phyloP scores from a whole-genome alignment of 2,888 invertebrate species.

The Abrostola tripartita region DNA sequence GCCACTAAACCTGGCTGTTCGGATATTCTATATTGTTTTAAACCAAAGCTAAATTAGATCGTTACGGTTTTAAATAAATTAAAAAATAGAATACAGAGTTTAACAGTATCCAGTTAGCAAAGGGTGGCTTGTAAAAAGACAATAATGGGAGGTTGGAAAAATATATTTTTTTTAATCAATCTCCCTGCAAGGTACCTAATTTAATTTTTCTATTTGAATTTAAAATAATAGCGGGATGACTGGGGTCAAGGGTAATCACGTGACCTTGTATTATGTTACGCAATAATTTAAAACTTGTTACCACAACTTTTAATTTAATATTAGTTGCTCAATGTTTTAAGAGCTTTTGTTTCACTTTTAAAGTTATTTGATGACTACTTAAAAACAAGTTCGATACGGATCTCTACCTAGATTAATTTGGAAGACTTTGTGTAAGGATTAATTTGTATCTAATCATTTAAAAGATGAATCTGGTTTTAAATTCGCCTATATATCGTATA shows the following conservation, averaged over 20 bases:
- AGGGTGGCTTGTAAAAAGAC: slow-evolving; percentile 6
- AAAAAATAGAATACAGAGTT: not conserved
- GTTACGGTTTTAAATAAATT: not conserved
- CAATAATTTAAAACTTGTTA: slow-evolving; percentile 33
- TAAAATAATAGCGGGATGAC: slow-evolving; percentile 25
- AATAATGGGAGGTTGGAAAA: slow-evolving; percentile 12
- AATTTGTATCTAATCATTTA: too few relatives aligned
- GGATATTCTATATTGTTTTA: too few relatives aligned
- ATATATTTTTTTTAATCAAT: slow-evolving; percentile 37
- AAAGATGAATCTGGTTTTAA: not conserved
- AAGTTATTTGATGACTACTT: slow-evolving; percentile 1
- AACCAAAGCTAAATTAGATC: too few relatives aligned
- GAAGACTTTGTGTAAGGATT: not conserved
- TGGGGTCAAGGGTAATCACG: slow-evolving; percentile 43
- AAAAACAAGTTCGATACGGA: not conserved
- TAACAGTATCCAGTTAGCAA: not conserved
- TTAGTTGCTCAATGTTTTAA: slow-evolving; percentile 30
- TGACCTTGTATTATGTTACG: slow-evolving; percentile 39
- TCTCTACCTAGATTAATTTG: slow-evolving; percentile 1
- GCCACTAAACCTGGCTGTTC: too few relatives aligned
- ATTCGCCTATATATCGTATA: slow-evolving; percentile 1
- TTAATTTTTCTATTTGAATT: slow-evolving; percentile 30
- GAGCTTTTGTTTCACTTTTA: slow-evolving; percentile 28
- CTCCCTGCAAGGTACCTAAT: slow-evolving; percentile 12
- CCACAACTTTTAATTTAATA: slow-evolving; percentile 34